Evolutionary conservation across 2,797 vertebrate species (phyloP), one percentile per base, ranked within the genome.

Genomic region (Masticophis lateralis): DNA sequence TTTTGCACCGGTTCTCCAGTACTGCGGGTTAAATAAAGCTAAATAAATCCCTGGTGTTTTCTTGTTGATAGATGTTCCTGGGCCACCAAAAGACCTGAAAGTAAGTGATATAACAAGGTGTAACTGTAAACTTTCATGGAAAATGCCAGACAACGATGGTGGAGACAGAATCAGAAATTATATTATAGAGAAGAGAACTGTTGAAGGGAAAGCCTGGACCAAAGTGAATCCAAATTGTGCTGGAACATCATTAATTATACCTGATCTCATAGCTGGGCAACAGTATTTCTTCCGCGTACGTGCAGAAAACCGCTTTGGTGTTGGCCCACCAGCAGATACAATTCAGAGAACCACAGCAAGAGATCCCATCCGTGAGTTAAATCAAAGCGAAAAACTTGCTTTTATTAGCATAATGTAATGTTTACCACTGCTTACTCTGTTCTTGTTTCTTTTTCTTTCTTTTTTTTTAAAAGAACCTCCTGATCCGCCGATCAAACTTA

Each of bases 81-180:
- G 99, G 91, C 98, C 98, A 96, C 98, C 99, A 32, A 99, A 99
- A 97, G 98, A 99, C 91, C 97, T 99, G 90, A 99, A 99, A 98
- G 98, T 99, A 91, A 99, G 98, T 91, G 99, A 99, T 63, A 97
- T 99, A 92, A 99, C 99, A 28, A 98, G 99, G 91, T 98, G 99
- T 83, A 99, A 98, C 92, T 99, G 99, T 96, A 98, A 98, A 97
- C 98, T 99, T 95, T 97, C 98, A 89, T 99, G 99, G 99, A 99
- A 99, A 97, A 98, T 99, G 96, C 99, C 99, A 91, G 98, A 98
- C 74, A 98, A 98, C 88, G 99, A 99, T 57, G 99, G 99, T 94
- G 99, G 99, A 95, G 99, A 99, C 74, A 98, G 98, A 96, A 98
- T 99, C 94, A 99, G 98, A 97, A 99, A 99, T 96, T 99, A 99